These are phyloP conservation scores for Willowsia nigromaculata DNA, from an alignment of 2,888 invertebrate genomes.

Conservation along the genomic window DNA sequence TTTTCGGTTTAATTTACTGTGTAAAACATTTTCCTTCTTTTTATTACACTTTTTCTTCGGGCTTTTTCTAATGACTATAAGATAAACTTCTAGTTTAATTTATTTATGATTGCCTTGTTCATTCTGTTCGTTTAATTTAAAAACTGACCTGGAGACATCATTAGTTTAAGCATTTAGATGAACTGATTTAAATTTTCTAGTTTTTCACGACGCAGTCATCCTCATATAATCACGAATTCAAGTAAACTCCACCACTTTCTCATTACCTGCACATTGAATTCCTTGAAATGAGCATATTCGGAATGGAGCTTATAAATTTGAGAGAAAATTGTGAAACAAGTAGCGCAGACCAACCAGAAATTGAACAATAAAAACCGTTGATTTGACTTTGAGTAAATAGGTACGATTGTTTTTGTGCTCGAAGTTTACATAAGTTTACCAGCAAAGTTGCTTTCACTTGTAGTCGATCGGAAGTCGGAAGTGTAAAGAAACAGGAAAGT, in stretches of 20 bases:
- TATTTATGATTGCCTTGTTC: background rate
- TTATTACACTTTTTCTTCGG: background rate
- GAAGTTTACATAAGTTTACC: background rate
- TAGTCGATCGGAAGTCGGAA: background rate
- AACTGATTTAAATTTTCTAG: background rate
- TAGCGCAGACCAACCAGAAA: too few species aligned
- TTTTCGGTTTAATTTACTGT: conserved; percentile 21
- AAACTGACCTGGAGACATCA: background rate
- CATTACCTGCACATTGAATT: too few species aligned
- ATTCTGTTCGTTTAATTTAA: background rate
- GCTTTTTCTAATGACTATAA: background rate
- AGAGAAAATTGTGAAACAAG: too few species aligned
- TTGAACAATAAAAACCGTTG: too few species aligned
- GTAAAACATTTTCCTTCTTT: background rate
- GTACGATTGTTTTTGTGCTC: background rate
- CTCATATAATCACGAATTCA: too few species aligned
- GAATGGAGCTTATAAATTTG: too few species aligned
- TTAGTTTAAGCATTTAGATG: background rate
- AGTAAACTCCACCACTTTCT: too few species aligned
- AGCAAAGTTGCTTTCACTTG: background rate
- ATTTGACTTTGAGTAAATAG: too few species aligned
- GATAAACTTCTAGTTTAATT: background rate
- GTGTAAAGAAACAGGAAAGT: background rate
- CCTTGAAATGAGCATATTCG: too few species aligned
- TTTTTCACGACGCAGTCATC: too few species aligned